A percentile compares a stretch with the other conserved stretches of the same genome.
phyloP scores from a whole-genome alignment of 1,140 invertebrate species.

The Pteromalus puparum region DNA sequence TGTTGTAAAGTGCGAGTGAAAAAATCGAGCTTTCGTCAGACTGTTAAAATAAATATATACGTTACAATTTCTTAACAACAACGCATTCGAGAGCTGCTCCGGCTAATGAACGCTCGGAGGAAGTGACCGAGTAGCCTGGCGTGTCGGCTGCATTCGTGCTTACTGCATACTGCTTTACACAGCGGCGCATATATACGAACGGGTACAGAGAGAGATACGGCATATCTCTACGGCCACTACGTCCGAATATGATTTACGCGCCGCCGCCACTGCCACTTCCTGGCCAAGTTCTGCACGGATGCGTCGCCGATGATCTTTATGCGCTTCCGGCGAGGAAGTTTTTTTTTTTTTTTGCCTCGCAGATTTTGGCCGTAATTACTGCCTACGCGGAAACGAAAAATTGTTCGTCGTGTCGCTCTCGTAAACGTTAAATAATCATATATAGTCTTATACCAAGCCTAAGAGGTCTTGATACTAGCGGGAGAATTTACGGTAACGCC shows the following conservation, averaged over 20 bases:
- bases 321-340: background rate
- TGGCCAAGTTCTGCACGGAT: background rate
- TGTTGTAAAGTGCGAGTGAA: too few relatives aligned
- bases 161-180: background rate
- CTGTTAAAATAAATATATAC: too few relatives aligned
- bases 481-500: too few relatives aligned
- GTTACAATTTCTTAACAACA: too few relatives aligned
- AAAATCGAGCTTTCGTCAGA: too few relatives aligned
- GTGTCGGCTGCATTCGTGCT: constrained; percentile 1
- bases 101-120: background rate
- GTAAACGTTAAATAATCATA: too few relatives aligned
- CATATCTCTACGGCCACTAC: background rate
- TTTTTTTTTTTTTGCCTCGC: background rate
- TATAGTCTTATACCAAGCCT: too few relatives aligned
- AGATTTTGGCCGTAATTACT: background rate
- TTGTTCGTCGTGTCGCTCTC: too few relatives aligned
- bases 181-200: background rate
- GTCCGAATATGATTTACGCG: constrained; percentile 27
- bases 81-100: too few relatives aligned
- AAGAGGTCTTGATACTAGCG: too few relatives aligned
- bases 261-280: background rate
- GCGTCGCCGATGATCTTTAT: constrained; percentile 1
- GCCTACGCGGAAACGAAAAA: background rate
- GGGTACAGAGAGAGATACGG: background rate
- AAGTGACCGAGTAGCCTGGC: background rate